Conservation (phyloP, 2,888 invertebrate species). For the Apomyelois bistriatella region DNA sequence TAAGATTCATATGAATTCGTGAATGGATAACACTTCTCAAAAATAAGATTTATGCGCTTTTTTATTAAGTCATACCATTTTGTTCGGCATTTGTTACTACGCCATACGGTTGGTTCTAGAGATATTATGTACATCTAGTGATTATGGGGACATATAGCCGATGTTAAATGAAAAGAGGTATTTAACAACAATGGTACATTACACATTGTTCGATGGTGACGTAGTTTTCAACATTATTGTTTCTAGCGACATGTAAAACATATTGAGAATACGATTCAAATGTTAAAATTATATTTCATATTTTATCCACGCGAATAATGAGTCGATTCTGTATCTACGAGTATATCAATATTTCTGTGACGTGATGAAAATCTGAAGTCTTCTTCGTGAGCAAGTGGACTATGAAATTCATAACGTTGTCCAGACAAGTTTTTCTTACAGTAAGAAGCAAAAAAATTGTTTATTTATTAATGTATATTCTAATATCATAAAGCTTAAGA, state of each 20-base stretch:
- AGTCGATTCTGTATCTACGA: no score
- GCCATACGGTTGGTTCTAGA: not conserved
- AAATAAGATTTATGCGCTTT: slow-evolving; percentile 1
- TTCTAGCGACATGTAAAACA: not conserved
- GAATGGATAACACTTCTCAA: not conserved
- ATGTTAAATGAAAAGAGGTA: not conserved
- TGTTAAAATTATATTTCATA: no score
- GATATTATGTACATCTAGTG: not conserved
- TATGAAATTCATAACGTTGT: no score
- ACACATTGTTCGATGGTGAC: not conserved
- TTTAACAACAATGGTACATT: not conserved
- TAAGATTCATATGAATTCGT: not conserved
- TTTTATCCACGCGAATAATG: no score
- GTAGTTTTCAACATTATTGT: not conserved
- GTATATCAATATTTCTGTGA: no score
- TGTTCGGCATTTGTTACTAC: not conserved
- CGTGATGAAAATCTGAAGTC: no score
- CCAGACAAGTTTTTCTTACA: no score
- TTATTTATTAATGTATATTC: no score
- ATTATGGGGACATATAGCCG: not conserved
- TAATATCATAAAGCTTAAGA: no score
- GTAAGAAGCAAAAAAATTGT: no score
- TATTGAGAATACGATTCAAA: not conserved
- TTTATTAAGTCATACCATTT: not conserved
- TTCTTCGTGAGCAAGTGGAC: no score